Evolutionary conservation across 2,113 vertebrate genomes (phyloP), one percentile per base, ranked within the genome.

Genomic region (Candoia aspera): DNA sequence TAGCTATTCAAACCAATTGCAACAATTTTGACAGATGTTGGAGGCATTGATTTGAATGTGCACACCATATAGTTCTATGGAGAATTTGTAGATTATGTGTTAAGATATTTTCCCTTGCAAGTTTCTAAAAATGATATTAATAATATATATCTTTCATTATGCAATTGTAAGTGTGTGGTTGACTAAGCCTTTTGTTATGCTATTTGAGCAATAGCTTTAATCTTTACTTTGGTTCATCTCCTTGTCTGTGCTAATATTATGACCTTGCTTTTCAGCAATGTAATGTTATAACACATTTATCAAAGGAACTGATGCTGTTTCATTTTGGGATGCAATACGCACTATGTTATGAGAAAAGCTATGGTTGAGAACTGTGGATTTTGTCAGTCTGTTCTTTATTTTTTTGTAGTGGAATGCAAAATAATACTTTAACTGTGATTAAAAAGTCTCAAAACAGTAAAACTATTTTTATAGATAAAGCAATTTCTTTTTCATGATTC

Each of bases 211-310:
- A 92, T 88, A 58, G 55, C 33, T 1, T 23, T n/a, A 86, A 85
- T 91, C 0, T 91, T 90, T 91, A 17, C 58, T 53, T 91, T 59
- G 5, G 26, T 94, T 95, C 92, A 37, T 90, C 92, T 93, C 21
- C 73, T 84, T 90, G 26, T 49, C 73, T 83, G 19, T 60, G 23
- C 26, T 89, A 91, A 86, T 33, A 86, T 23, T 92, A 88, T 79
- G 46, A 90, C n/a, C 86, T 93, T 9, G 24, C 3, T 92, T 92
- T 91, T 60, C 57, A 93, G 92, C 91, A 94, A 83, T 26, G 49
- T 53, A 87, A 55, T 79, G 12, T 84, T 93, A 24, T 90, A 90
- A 53, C 60, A 89, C 54, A 83, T 19, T 91, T 92, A 90, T 11
- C 79, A 93, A 93, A 94, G 83, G 58, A 73, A 87, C 57, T 58